Evolutionary conservation across 35 echinoderm and acorn worm genomes (phyloP).

Genomic region (Ophioderma brevispina): DNA sequence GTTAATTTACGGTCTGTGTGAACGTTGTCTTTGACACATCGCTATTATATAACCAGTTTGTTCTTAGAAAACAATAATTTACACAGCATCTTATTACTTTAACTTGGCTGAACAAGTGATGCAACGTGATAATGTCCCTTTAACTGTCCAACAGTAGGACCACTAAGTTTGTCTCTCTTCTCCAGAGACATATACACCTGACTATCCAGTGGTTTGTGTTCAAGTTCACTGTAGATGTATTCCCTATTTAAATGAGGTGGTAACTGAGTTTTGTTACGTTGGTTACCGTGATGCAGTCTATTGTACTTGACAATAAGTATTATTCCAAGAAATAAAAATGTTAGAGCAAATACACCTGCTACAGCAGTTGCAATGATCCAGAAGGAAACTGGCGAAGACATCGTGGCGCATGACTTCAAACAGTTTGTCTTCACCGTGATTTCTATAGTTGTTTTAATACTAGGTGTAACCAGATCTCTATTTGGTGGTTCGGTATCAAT

Average conservation of each 20-base stretch:
- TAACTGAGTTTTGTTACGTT: neutral
- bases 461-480: neutral
- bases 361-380: neutral
- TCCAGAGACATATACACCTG: neutral
- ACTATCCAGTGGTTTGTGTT: neutral
- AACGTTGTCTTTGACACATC: too few relatives aligned
- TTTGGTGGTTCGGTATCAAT: neutral
- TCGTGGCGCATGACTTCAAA: neutral
- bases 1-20: too few relatives aligned
- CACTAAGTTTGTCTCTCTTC: neutral
- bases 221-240: neutral
- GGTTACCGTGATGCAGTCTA: neutral
- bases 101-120: neutral
- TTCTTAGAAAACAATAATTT: too few relatives aligned
- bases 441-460: neutral
- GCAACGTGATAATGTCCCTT: constrained; percentile 1
- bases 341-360: neutral
- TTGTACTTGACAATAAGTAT: neutral
- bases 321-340: neutral
- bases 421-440: neutral
- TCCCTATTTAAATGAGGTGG: neutral
- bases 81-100: too few relatives aligned
- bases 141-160: neutral
- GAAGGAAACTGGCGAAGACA: neutral
- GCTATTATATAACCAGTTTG: too few relatives aligned